These are phyloP conservation scores for Agrochola macilenta DNA, from an alignment of 2,888 invertebrate genomes.

Conservation along the genomic window DNA sequence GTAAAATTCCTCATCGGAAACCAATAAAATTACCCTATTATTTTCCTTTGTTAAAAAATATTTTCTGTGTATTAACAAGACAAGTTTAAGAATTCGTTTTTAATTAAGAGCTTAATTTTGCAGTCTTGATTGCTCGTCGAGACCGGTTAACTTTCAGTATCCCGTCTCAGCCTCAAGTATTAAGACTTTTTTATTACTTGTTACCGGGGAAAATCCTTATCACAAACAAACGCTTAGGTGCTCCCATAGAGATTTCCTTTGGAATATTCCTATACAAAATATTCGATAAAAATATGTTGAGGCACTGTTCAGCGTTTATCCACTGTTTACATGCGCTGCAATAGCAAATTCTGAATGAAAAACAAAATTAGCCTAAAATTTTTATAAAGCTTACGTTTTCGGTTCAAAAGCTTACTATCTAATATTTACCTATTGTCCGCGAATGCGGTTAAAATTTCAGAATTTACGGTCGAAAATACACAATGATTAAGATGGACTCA, in stretches of 20 bases:
- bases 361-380: constrained; percentile 5
- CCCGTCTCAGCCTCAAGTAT: constrained; percentile 73
- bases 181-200: constrained; percentile 82
- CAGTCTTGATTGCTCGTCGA: constrained; percentile 78
- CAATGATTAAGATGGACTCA: constrained; percentile 37
- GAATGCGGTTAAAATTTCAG: constrained; percentile 32
- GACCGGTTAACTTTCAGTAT: constrained; percentile 78
- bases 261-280: constrained; percentile 46
- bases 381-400: not conserved
- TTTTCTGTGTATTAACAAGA: constrained; percentile 34
- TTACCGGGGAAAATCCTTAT: constrained; percentile 76
- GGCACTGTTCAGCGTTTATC: constrained; percentile 7
- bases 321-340: not conserved
- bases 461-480: constrained; percentile 40
- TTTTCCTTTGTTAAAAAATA: constrained; percentile 13
- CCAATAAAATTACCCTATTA: not conserved
- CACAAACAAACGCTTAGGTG: constrained; percentile 72
- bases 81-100: constrained; percentile 73
- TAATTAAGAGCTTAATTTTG: constrained; percentile 82
- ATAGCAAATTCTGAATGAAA: not conserved
- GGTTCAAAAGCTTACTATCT: constrained; percentile 9
- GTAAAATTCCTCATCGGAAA: not conserved
- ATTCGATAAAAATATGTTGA: constrained; percentile 19
- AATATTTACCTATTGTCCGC: constrained; percentile 20
- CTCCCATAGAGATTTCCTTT: constrained; percentile 47